Evolutionary conservation across 2,113 vertebrate species (phyloP).

Genomic region (Gymnarchus niloticus): DNA sequence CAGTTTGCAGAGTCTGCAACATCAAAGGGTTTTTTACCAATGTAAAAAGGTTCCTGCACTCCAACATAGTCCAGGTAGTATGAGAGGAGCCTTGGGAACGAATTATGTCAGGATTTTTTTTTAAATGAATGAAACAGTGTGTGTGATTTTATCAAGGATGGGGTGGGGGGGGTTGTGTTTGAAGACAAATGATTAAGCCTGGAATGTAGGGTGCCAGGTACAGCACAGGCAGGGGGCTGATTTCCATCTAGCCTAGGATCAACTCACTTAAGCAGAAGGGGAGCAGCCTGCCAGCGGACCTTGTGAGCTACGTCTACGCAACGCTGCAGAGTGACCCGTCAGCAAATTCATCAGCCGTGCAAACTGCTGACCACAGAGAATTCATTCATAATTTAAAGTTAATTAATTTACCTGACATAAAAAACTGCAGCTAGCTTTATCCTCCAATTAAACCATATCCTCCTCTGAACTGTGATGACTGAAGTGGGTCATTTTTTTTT

Average conservation of each 20-base stretch:
- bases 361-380: no score
- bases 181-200: constrained; percentile 8
- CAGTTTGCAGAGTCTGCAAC: neutral
- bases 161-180: neutral
- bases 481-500: neutral
- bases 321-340: no score
- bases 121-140: neutral
- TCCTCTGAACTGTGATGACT: no score
- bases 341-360: no score
- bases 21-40: neutral
- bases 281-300: neutral
- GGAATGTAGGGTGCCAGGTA: constrained; percentile 20
- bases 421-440: no score
- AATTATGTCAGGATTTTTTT: neutral
- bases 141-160: neutral
- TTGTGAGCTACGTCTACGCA: neutral
- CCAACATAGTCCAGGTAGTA: neutral
- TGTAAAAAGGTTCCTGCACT: neutral
- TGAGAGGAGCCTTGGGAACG: neutral
- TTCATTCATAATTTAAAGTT: no score
- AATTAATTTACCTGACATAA: no score
- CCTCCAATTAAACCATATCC: no score
- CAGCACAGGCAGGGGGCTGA: neutral
- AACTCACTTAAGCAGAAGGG: neutral
- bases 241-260: neutral